Conservation (phyloP, 2,888 invertebrate genomes). For the Zaprionus obscuricornis region DNA sequence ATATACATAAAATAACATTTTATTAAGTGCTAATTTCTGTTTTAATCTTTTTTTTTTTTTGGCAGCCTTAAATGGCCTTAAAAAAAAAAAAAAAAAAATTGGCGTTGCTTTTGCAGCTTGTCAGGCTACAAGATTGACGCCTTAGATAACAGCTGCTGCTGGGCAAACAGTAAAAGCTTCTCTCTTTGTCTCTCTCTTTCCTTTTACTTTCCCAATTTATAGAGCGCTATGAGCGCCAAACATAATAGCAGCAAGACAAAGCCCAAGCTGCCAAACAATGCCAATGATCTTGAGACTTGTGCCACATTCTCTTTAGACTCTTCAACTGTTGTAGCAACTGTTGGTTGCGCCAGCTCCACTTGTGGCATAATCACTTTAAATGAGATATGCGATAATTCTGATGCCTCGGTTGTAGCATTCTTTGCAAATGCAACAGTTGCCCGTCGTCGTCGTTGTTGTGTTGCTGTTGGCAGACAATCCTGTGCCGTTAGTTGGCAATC, state of each 20-base stretch:
- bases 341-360: slow-evolving; percentile 13
- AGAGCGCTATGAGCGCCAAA: slow-evolving; percentile 61
- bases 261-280: slow-evolving; percentile 64
- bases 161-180: too few relatives aligned
- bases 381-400: slow-evolving; percentile 79
- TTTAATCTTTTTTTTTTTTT: too few relatives aligned
- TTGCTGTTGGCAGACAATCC: slow-evolving; percentile 64
- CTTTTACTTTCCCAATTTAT: slow-evolving; percentile 62
- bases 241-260: slow-evolving; percentile 67
- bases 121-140: too few relatives aligned
- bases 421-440: slow-evolving; percentile 2
- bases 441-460: slow-evolving; percentile 68
- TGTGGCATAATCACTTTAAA: slow-evolving; percentile 77
- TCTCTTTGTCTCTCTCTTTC: not conserved
- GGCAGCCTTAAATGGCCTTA: too few relatives aligned
- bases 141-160: not conserved
- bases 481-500: slow-evolving; percentile 84
- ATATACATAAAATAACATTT: slow-evolving; percentile 67
- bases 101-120: too few relatives aligned
- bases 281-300: slow-evolving; percentile 34
- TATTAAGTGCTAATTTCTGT: slow-evolving; percentile 78
- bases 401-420: slow-evolving; percentile 67
- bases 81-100: too few relatives aligned
- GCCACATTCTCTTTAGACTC: not conserved
- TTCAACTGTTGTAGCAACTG: not conserved